Base-by-base conservation (phyloP, 2,888 invertebrate genomes). In the Pterobdella sp. region DNA sequence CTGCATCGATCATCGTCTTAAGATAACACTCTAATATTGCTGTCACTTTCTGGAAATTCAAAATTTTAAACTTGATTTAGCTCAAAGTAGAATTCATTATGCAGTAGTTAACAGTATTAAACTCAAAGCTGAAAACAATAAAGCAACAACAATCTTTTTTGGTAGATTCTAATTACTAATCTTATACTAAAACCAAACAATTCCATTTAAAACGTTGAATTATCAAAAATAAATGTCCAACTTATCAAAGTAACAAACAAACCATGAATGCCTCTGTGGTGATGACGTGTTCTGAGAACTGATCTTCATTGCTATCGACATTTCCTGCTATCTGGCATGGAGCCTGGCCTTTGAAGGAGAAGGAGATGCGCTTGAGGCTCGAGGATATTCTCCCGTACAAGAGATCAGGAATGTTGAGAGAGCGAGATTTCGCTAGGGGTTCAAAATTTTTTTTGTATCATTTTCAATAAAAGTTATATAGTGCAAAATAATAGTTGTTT, bases 201-300 rank as follows among this genome's bases (percentile, higher is more conserved):
- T n/a, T n/a, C n/a, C n/a, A n/a, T n/a, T n/a, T n/a, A n/a, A n/a
- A n/a, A n/a, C n/a, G n/a, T n/a, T n/a, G n/a, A n/a, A n/a, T n/a
- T n/a, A n/a, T n/a, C n/a, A n/a, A n/a, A n/a, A n/a, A n/a, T n/a
- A n/a, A n/a, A n/a, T n/a, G n/a, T n/a, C n/a, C n/a, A n/a, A n/a
- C n/a, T n/a, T 14, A 49, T n/a, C 14, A n/a, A 14, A 49, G 22
- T 49, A 14, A 7, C n/a, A 29, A 66, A 69, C 69, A 18, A n/a
- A 71, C 71, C 29, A 71, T 42, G 32, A 71, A 63, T 60, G 56
- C 71, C 7, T 71, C 71, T 35, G 71, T 60, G 2, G 63, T 71
- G n/a, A 35, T 52, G 29, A 35, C 32, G 26, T 71, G 71, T 26
- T 71, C 29, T 35, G 34, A 56, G 60, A 56, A 56, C n/a, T 22